Evolutionary conservation across 2,113 vertebrate genomes (phyloP).

Genomic region (Notechis scutatus): DNA sequence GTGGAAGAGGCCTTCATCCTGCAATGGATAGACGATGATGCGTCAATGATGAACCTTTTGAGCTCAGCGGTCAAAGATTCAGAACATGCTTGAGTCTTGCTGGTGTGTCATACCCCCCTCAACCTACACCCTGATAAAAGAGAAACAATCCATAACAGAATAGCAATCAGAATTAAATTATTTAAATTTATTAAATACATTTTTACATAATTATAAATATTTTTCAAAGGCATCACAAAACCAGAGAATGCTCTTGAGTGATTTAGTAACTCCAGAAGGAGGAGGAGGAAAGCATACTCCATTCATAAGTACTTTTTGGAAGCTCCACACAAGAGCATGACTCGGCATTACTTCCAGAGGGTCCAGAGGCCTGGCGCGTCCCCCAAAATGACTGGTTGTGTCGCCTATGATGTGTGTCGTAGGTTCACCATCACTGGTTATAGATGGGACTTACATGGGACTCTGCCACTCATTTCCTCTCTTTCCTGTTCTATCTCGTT

Average conservation of each 20-base stretch:
- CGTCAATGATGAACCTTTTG: background rate
- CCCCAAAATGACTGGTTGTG: background rate
- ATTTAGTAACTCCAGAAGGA: background rate
- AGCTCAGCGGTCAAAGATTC: background rate
- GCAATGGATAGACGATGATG: background rate
- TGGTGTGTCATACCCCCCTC: background rate
- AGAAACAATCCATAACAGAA: background rate
- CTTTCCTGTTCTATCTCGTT: background rate
- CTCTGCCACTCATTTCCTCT: background rate
- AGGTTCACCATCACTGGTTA: background rate
- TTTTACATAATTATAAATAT: background rate
- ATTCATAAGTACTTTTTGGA: background rate
- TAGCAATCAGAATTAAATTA: background rate
- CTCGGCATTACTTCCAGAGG: background rate
- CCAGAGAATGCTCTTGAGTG: background rate
- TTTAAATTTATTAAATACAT: background rate
- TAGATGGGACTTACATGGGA: too few relatives aligned
- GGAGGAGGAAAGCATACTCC: background rate
- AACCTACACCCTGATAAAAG: background rate
- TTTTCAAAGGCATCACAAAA: background rate
- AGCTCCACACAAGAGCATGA: background rate
- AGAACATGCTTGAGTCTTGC: background rate
- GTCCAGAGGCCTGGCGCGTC: background rate
- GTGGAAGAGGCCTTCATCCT: background rate
- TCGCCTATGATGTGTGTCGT: background rate